Percentiles rank a stretch among this genome's conserved stretches.
These are phyloP conservation scores for Pentalonia nigronervosa DNA, from an alignment of 1,140 invertebrate species.

Conservation along the genomic window DNA sequence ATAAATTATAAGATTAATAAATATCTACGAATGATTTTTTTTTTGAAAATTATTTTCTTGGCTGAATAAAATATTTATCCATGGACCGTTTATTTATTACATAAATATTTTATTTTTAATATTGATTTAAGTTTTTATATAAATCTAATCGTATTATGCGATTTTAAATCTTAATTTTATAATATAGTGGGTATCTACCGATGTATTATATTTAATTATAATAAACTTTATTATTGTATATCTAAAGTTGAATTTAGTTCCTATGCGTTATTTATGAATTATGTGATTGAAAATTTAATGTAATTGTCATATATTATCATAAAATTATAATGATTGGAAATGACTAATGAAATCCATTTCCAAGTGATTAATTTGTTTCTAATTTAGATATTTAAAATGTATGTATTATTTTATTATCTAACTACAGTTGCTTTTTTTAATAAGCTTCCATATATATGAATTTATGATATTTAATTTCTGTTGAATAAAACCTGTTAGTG, in stretches of 20 bases:
- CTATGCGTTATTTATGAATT: background rate
- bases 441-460: background rate
- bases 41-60: background rate
- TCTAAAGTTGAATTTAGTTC: background rate
- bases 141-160: background rate
- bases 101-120: background rate
- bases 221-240: background rate
- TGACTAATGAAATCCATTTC: background rate
- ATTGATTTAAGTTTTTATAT: background rate
- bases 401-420: background rate
- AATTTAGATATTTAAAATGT: background rate
- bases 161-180: background rate
- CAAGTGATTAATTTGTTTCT: background rate
- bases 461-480: background rate
- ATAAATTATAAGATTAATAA: background rate
- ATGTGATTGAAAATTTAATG: background rate
- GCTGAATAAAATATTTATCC: background rate
- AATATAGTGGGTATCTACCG: no score
- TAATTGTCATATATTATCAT: background rate
- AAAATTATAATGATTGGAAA: background rate
- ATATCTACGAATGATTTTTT: background rate
- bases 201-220: no score
- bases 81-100: background rate
- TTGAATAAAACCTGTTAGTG: background rate
- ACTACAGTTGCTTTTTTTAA: background rate